These are phyloP conservation scores for Bombus picipes DNA, from an alignment of 1,140 invertebrate species.

Conservation along the genomic window DNA sequence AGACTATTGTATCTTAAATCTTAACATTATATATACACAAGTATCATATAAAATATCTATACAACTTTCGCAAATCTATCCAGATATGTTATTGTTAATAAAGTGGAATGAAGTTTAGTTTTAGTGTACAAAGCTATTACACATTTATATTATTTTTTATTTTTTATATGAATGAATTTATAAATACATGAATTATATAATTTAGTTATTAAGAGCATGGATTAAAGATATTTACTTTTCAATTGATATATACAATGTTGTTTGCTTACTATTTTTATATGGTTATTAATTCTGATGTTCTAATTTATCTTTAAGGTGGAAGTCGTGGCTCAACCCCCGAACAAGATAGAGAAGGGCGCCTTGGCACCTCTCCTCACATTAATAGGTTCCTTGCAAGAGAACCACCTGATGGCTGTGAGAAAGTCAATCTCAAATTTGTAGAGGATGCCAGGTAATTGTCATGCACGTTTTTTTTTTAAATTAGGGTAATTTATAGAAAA, in stretches of 20 bases:
- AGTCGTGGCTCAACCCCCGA: slow-evolving; percentile 85
- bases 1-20: background rate
- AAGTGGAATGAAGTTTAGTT: slow-evolving; percentile 9
- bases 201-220: slow-evolving; percentile 53
- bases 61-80: slow-evolving; percentile 17
- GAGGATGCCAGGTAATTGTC: slow-evolving; percentile 85
- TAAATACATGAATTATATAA: slow-evolving; percentile 26
- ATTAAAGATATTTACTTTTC: slow-evolving; percentile 35
- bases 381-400: slow-evolving; percentile 92
- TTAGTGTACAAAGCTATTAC: background rate
- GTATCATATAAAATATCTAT: background rate
- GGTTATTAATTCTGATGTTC: slow-evolving; percentile 17
- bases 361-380: slow-evolving; percentile 91
- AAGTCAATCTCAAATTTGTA: slow-evolving; percentile 87
- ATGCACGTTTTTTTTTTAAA: slow-evolving; percentile 1
- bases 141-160: slow-evolving; percentile 9
- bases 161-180: slow-evolving; percentile 27
- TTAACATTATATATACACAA: background rate
- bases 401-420: slow-evolving; percentile 94
- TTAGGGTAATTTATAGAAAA: background rate
- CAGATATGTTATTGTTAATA: slow-evolving; percentile 20
- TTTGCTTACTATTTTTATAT: background rate
- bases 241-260: slow-evolving; percentile 11
- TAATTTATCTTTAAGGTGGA: slow-evolving; percentile 78
- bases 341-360: slow-evolving; percentile 83